Evolutionary conservation across 1,140 invertebrate species (phyloP).

Genomic region (Ptiloglossa arizonensis): DNA sequence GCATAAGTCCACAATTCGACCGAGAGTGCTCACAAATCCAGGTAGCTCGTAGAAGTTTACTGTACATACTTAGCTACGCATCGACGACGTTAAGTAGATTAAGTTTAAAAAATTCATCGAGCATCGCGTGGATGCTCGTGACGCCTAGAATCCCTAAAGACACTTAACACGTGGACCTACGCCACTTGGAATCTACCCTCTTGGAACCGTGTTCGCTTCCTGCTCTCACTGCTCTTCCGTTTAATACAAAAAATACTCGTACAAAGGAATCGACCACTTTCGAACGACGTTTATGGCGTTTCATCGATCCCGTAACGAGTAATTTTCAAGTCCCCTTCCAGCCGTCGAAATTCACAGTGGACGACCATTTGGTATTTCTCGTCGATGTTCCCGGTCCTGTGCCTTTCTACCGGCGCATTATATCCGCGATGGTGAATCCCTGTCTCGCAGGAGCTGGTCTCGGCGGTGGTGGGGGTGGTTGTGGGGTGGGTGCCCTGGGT

Average conservation of each 20-base stretch:
- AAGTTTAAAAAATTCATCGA: no score
- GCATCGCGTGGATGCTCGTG: not conserved
- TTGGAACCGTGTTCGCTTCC: no score
- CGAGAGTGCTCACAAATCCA: not conserved
- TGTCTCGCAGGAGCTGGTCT: slow-evolving; percentile 76
- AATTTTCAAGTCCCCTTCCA: not conserved
- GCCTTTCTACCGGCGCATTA: slow-evolving; percentile 78
- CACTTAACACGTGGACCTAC: not conserved
- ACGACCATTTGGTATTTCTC: slow-evolving; percentile 39
- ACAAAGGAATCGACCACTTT: not conserved
- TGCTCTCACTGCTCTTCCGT: no score
- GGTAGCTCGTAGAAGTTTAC: not conserved
- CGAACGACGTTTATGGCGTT: not conserved
- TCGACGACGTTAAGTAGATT: not conserved
- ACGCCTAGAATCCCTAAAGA: no score
- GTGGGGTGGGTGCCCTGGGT: slow-evolving; percentile 77
- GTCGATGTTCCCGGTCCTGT: not conserved
- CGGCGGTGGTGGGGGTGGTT: slow-evolving; percentile 79
- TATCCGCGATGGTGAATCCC: slow-evolving; percentile 81
- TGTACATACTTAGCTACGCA: not conserved
- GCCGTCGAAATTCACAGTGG: slow-evolving; percentile 1
- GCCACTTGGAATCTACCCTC: not conserved
- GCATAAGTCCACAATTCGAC: not conserved
- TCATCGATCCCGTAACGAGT: no score
- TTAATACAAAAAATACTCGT: not conserved